These are phyloP conservation scores for Pempheris klunzingeri DNA, from an alignment of 2,797 vertebrate genomes.

Conservation along the genomic window DNA sequence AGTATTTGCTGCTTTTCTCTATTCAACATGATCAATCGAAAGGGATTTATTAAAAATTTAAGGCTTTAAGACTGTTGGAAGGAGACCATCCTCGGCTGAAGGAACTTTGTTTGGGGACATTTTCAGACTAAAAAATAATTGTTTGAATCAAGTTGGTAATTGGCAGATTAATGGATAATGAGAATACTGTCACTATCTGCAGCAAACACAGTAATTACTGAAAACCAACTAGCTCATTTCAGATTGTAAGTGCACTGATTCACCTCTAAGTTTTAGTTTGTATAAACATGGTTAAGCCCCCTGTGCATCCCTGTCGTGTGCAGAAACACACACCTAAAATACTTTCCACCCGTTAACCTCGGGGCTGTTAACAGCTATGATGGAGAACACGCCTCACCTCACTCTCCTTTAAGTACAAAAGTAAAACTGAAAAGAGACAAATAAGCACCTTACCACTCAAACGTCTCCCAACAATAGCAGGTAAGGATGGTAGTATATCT, in stretches of 20 bases:
- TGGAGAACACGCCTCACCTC: background rate
- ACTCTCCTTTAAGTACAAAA: conserved; percentile 44
- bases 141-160: too few relatives aligned
- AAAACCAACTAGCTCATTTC: too few relatives aligned
- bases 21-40: too few relatives aligned
- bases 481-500: conserved; percentile 37
- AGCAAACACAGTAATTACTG: background rate
- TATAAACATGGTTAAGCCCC: background rate
- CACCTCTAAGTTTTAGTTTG: too few relatives aligned
- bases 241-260: too few relatives aligned
- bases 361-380: conserved; percentile 7
- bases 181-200: too few relatives aligned
- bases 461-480: conserved; percentile 46
- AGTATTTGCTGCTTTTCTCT: background rate
- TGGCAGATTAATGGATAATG: background rate
- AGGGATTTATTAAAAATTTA: too few relatives aligned
- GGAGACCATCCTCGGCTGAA: background rate
- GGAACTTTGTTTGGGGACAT: too few relatives aligned
- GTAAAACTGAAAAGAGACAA: conserved; percentile 78
- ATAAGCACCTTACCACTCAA: conserved; percentile 59
- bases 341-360: conserved; percentile 13
- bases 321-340: background rate
- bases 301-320: background rate
- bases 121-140: too few relatives aligned
- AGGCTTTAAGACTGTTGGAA: background rate